Evolutionary conservation across 2,797 vertebrate genomes (phyloP), one percentile per base, ranked within the genome.

Genomic region (Bovichtus variegatus): DNA sequence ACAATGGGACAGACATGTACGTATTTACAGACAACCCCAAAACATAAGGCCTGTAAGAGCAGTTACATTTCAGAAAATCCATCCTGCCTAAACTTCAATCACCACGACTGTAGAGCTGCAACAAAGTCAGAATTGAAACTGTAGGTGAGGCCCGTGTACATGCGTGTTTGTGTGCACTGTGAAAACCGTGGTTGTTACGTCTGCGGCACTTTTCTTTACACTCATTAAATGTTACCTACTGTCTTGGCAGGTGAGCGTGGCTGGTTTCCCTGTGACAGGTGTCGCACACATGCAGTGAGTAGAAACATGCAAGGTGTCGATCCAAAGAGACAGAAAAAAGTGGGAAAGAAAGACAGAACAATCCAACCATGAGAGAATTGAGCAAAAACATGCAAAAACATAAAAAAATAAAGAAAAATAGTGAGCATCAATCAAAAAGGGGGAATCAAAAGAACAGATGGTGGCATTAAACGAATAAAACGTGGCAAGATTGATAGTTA

Each of bases 151-250:
- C 59, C 46, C 15, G 19, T 40, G n/a, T 29, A 67, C 12, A n/a
- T 25, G 11, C 13, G 23, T 9, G 25, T 29, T 51, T 19, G 53
- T 53, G 43, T 47, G 69, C 9, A 8, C 34, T 34, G 40, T 36
- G n/a, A 38, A 51, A 64, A 60, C 2, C 7, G 31, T 46, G 31
- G 18, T 25, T 0, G 10, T 40, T 49, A 21, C 29, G 54, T 41
- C 19, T 41, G 13, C 10, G 31, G 1, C 16, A 53, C 54, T 55
- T 66, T 41, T 82, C 18, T 80, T 44, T 41, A n/a, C 54, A 85
- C 66, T 81, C 76, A 88, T 84, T 82, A 92, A 93, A 92, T 91
- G 93, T 89, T 93, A 95, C 95, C 93, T 95, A 96, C 94, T 95
- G 92, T 95, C 92, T 93, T 93, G 93, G 94, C 94, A 96, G 90